Base-by-base conservation (phyloP, 2,797 vertebrate species). In the Karalla daura region DNA sequence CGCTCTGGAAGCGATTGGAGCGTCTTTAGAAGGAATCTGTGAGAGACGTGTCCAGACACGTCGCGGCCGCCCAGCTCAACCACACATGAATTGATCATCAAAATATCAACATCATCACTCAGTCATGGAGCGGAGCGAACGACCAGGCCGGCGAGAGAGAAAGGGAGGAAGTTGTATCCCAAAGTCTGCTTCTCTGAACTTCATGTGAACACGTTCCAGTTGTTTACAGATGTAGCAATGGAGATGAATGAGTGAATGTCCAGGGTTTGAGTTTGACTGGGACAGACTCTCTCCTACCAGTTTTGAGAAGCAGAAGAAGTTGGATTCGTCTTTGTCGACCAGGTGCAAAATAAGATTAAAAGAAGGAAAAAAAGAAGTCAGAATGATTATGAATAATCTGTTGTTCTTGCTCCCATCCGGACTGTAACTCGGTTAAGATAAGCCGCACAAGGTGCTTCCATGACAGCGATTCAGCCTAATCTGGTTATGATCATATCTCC, bases 1-100 rank as follows among this genome's bases (percentile, higher is more conserved):
- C 20, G 56, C 68, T 80, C 78, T 80, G 80, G 79, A 81, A 50
- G n/a, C 40, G 71, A 84, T 89, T 93, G 90, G 93, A 89, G 70
- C n/a, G 47, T 73, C 86, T 92, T 91, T 86, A 93, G 84, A 91
- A 78, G 84, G 91, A 93, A 91, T 93, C 84, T 63, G 83, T 81
- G 74, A 87, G 82, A n/a, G 89, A 86, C 86, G 88, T 88, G 86
- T 86, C 76, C 83, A 83, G 85, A 88, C 86, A 86, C 87, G 84
- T 80, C 83, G n/a, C n/a, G n/a, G n/a, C n/a, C n/a, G 86, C 85
- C 79, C 81, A 80, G 78, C 88, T 87, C 84, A 88, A 85, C 84
- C 74, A 87, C 54, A 85, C 90, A 93, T 92, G 82, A 93, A 93
- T 92, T 92, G 88, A 92, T 93, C 87, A 93, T 93, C 90, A 93